phyloP scores from a whole-genome alignment of 2,888 invertebrate genomes.

The Saturnia pavonia region DNA sequence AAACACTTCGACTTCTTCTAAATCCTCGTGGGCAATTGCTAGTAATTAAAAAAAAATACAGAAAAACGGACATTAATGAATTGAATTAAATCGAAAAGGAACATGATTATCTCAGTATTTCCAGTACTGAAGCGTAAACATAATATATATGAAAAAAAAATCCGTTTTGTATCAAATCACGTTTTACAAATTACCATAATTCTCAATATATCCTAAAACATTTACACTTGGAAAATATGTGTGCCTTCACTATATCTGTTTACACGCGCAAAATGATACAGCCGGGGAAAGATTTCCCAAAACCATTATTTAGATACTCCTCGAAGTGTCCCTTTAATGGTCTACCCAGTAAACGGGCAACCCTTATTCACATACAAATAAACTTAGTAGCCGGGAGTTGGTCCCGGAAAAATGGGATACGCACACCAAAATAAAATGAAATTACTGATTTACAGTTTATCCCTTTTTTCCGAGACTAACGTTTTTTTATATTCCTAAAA shows the following conservation, averaged over 20 bases:
- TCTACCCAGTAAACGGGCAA: slow-evolving; percentile 29
- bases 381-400: slow-evolving; percentile 21
- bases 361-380: slow-evolving; percentile 39
- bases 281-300: slow-evolving; percentile 25
- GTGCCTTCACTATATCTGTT: neutral
- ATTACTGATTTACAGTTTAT: neutral
- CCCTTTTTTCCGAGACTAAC: neutral
- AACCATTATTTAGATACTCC: slow-evolving; percentile 44
- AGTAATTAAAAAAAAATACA: too few species aligned
- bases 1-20: too few species aligned
- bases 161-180: too few species aligned
- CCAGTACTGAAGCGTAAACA: too few species aligned
- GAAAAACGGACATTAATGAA: too few species aligned
- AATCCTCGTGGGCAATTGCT: too few species aligned
- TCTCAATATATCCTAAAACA: neutral
- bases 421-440: neutral
- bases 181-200: slow-evolving; percentile 3
- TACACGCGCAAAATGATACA: slow-evolving; percentile 5
- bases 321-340: slow-evolving; percentile 43
- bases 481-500: neutral
- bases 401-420: neutral
- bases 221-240: slow-evolving; percentile 13
- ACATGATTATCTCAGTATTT: too few species aligned
- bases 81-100: too few species aligned
- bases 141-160: too few species aligned